Conservation (phyloP, 2,888 invertebrate species). For the Alentia gelatinosa region DNA sequence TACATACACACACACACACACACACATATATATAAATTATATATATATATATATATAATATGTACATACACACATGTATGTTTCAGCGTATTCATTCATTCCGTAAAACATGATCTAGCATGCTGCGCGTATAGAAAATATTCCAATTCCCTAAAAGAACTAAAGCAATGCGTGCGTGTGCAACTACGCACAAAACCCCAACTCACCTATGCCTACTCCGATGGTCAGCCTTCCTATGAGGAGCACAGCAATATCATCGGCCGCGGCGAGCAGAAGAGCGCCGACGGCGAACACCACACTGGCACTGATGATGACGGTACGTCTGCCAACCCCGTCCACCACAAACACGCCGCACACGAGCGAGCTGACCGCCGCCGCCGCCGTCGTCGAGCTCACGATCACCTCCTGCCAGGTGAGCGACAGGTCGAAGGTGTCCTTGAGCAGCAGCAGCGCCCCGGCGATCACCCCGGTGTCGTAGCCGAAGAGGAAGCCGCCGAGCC, state of each 20-base stretch:
- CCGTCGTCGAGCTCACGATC: neutral
- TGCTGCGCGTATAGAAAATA: no score
- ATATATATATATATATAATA: no score
- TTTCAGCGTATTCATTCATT: no score
- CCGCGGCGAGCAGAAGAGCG: neutral
- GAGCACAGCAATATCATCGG: neutral
- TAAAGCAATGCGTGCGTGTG: no score
- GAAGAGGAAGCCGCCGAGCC: conserved; percentile 80
- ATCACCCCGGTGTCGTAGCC: conserved; percentile 83
- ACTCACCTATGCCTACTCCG: neutral
- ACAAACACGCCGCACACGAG: neutral
- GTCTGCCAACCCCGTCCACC: neutral
- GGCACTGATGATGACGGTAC: neutral
- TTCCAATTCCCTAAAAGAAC: no score
- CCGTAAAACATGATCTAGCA: no score
- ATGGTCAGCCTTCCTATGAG: neutral
- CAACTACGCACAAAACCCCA: no score
- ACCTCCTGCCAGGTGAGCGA: neutral
- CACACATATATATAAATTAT: no score
- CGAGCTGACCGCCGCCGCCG: neutral
- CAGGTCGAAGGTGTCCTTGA: neutral
- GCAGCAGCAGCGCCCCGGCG: conserved; percentile 65
- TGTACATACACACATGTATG: no score
- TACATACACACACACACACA: no score
- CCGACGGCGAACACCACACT: neutral